Conservation (phyloP, 92 coral and sea anemone species). For the Epizoanthus illoricatus region DNA sequence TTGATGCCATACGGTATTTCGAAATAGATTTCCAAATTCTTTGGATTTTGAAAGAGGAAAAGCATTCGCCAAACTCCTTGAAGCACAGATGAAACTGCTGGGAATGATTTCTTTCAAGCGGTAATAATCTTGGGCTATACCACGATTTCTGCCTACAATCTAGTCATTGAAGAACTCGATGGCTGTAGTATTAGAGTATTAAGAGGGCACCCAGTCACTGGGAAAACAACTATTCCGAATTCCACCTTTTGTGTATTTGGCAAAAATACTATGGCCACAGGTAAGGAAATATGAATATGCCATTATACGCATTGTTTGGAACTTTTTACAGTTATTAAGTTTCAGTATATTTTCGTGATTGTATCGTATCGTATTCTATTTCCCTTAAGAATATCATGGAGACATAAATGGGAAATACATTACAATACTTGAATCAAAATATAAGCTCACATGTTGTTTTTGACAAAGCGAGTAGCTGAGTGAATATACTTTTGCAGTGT, state of each 20-base stretch:
- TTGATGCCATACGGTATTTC: too few species aligned
- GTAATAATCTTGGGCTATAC: slow-evolving; percentile 50
- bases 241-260: slow-evolving; percentile 51
- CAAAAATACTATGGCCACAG: slow-evolving; percentile 14
- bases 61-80: slow-evolving; percentile 30
- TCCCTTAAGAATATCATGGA: too few species aligned
- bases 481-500: too few species aligned
- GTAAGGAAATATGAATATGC: slow-evolving; percentile 14
- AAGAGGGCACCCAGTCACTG: slow-evolving; percentile 59
- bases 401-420: too few species aligned
- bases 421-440: too few species aligned
- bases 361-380: too few species aligned
- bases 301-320: neutral
- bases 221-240: slow-evolving; percentile 57
- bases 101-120: slow-evolving; percentile 59
- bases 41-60: slow-evolving; percentile 61
- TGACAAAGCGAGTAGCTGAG: too few species aligned
- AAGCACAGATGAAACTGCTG: slow-evolving; percentile 48
- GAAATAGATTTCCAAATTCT: neutral
- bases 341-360: neutral
- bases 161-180: slow-evolving; percentile 49
- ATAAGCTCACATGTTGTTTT: too few species aligned
- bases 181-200: slow-evolving; percentile 62
- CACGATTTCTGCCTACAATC: slow-evolving; percentile 56
- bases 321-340: neutral